Base-by-base conservation (phyloP, 2,797 vertebrate species). In the Rhinophrynus dorsalis region DNA sequence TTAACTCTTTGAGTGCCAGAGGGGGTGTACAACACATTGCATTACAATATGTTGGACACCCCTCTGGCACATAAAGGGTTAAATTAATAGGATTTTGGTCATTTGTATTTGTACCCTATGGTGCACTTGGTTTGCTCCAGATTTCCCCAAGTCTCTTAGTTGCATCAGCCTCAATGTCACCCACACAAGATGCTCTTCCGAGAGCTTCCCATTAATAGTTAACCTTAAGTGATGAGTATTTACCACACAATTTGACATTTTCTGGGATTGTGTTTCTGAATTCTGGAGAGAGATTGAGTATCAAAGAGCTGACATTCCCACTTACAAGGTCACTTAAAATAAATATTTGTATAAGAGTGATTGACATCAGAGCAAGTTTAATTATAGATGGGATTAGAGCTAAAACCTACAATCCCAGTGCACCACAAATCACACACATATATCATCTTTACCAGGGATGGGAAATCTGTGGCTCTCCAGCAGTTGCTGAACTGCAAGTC, bases 211-310 rank as follows among this genome's bases (percentile, higher is more conserved):
- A 68, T 42, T 52, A 42, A 52, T 69, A 69, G 67, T 30, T 52
- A 30, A 30, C n/a, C 27, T 52, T 29, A 29, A 23, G 11, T 7
- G 15, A 13, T 18, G 26, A 42, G 50, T 38, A 57, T 21, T 24
- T 8, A 60, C 47, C 56, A 52, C 47, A 54, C 59, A 69, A 38
- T 24, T 42, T 60, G 58, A 40, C 47, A 40, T 32, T 68, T 68
- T 68, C 20, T 40, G 35, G 38, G 67, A 69, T 69, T 54, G 26
- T 32, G 57, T 69, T 69, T 60, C 67, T 44, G 35, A 44, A 15
- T 61, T 60, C 18, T 3, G 26, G 20, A 61, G 48, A 32, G 33
- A 40, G 44, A 44, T 20, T 26, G 30, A 18, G 57, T 68, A 45
- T 23, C 33, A 51, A 68, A 32, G 67, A 69, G 26, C 44, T 69